A percentile compares a stretch with the other conserved stretches of the same genome.
These are phyloP conservation scores for Lissocephala sabroskyi DNA, from an alignment of 2,888 invertebrate species.

Conservation along the genomic window DNA sequence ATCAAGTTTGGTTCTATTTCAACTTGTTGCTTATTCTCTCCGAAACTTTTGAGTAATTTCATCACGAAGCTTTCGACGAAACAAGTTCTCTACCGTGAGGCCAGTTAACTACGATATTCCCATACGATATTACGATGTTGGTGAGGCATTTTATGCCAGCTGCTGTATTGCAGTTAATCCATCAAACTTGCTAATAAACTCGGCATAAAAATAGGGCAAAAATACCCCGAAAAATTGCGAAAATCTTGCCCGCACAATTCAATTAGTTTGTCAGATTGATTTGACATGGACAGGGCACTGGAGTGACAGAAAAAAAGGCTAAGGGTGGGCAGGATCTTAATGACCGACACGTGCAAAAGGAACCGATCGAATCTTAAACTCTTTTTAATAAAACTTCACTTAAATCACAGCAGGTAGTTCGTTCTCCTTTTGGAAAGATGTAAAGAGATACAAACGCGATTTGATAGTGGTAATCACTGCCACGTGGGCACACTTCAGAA, in stretches of 20 bases:
- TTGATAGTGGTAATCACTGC: constrained; percentile 52
- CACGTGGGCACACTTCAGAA: constrained; percentile 63
- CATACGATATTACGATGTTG: no score
- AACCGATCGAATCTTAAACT: constrained; percentile 1
- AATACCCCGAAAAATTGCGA: background rate
- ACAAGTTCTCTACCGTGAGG: no score
- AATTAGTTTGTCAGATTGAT: constrained; percentile 56
- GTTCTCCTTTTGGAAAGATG: no score
- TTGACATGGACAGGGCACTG: constrained; percentile 29
- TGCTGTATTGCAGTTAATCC: constrained; percentile 25
- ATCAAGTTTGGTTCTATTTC: no score
- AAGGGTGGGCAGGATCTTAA: constrained; percentile 25
- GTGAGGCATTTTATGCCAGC: no score
- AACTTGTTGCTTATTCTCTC: no score
- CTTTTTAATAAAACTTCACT: constrained; percentile 1
- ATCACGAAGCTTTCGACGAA: no score
- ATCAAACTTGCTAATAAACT: constrained; percentile 41
- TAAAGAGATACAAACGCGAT: no score
- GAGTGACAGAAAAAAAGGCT: no score
- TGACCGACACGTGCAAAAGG: constrained; percentile 22
- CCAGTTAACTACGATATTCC: no score
- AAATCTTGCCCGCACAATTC: constrained; percentile 34
- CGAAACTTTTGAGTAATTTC: no score
- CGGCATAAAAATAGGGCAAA: constrained; percentile 5
- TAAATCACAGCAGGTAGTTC: constrained; percentile 42